A percentile compares a stretch with the other conserved stretches of the same genome.
Evolutionary conservation across 2,888 invertebrate genomes (phyloP).

Genomic region (Hirtodrosophila cameraria): DNA sequence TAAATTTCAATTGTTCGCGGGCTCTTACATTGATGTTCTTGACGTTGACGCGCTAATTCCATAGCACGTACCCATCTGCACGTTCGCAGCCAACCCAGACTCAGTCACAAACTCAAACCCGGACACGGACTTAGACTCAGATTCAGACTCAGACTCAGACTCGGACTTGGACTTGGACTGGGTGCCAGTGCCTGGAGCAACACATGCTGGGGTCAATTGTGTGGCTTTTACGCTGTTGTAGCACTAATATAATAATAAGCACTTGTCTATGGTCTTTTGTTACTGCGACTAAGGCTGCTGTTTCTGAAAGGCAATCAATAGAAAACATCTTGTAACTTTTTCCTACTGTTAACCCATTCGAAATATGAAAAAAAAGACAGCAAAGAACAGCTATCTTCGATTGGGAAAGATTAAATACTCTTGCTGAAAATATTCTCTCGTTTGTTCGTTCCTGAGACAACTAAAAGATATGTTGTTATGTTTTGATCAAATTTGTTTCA

Average conservation of each 20-base stretch:
- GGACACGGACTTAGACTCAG: not conserved
- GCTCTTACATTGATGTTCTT: constrained; percentile 61
- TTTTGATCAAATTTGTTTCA: no score
- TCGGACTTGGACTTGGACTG: not conserved
- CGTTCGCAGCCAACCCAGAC: constrained; percentile 19
- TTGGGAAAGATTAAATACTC: no score
- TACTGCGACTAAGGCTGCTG: constrained; percentile 16
- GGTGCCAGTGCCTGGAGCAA: constrained; percentile 4
- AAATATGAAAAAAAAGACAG: constrained; percentile 12
- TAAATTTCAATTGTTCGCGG: constrained; percentile 58
- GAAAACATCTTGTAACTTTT: constrained; percentile 46
- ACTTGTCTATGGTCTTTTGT: constrained; percentile 57
- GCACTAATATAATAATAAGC: constrained; percentile 74
- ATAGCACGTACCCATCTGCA: constrained; percentile 53
- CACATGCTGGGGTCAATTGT: constrained; percentile 58
- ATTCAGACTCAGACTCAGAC: not conserved
- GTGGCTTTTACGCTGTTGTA: constrained; percentile 65
- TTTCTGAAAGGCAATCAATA: constrained; percentile 41
- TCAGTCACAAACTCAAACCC: constrained; percentile 10
- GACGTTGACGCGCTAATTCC: constrained; percentile 67
- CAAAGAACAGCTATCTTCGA: not conserved
- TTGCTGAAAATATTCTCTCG: no score
- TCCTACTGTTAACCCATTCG: constrained; percentile 31
- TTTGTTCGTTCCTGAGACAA: no score
- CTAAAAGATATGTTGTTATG: no score